phyloP scores from a whole-genome alignment of 2,797 vertebrate species.

The Ataeniobius toweri region DNA sequence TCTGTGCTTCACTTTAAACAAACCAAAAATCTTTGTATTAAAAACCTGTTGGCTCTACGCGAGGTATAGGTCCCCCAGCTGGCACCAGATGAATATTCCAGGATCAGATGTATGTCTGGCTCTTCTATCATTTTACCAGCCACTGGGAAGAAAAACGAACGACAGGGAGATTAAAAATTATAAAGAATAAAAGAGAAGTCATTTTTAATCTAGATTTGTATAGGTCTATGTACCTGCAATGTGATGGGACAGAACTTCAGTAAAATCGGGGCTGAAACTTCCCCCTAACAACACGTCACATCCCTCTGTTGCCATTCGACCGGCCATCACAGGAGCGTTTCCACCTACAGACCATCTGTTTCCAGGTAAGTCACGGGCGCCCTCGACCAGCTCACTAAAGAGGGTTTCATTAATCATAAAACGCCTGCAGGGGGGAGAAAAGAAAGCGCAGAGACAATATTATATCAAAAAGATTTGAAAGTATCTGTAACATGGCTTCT shows the following conservation, averaged over 20 bases:
- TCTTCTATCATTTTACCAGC: slow-evolving; percentile 82
- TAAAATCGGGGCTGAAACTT: slow-evolving; percentile 83
- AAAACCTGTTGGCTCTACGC: slow-evolving; percentile 84
- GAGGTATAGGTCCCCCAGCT: slow-evolving; percentile 82
- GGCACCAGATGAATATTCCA: slow-evolving; percentile 86
- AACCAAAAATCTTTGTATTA: slow-evolving; percentile 1
- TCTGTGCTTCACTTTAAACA: too few species aligned
- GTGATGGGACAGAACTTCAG: slow-evolving; percentile 80
- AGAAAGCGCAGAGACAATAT: background rate
- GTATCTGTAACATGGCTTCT: background rate
- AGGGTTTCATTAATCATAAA: slow-evolving; percentile 84
- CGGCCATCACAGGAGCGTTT: slow-evolving; percentile 86
- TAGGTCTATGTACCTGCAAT: slow-evolving; percentile 76
- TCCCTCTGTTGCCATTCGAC: slow-evolving; percentile 84
- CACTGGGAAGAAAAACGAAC: slow-evolving; percentile 66
- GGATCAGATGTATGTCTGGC: slow-evolving; percentile 86
- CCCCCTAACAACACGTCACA: slow-evolving; percentile 86
- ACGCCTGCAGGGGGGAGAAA: slow-evolving; percentile 67
- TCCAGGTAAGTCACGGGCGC: slow-evolving; percentile 82
- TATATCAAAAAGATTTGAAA: background rate
- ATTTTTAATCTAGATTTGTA: background rate
- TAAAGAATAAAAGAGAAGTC: background rate
- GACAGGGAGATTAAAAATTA: background rate
- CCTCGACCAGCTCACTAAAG: slow-evolving; percentile 83
- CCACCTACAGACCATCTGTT: slow-evolving; percentile 86